Percentiles rank a stretch among this genome's conserved stretches.
Conservation (phyloP, 2,113 vertebrate genomes). For the Camelus bactrianus region DNA sequence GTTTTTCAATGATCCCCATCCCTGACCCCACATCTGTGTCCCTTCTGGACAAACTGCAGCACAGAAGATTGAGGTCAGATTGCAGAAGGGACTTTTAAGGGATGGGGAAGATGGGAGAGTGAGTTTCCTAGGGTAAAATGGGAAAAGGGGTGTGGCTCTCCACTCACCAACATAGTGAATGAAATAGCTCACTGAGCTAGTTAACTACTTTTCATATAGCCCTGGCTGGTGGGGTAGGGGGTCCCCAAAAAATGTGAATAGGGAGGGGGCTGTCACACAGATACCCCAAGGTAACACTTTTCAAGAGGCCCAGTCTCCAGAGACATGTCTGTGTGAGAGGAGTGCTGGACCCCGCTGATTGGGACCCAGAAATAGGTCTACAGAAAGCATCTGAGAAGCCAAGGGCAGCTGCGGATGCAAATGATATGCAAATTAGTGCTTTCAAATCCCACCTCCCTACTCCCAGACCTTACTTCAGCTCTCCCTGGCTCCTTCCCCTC, state of each 20-base stretch:
- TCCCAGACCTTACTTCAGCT: constrained; percentile 85
- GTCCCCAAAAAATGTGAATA: constrained; percentile 27
- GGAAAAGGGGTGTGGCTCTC: constrained; percentile 26
- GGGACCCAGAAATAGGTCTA: constrained; percentile 15
- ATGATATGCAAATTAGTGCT: constrained; percentile 85
- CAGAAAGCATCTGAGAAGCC: constrained; percentile 53
- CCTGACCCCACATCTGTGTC: constrained; percentile 26
- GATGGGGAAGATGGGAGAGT: constrained; percentile 66
- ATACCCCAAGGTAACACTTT: constrained; percentile 46
- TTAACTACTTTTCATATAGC: constrained; percentile 54
- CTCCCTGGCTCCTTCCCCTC: constrained; percentile 65
- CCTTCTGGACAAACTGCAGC: constrained; percentile 73
- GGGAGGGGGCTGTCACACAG: constrained; percentile 67
- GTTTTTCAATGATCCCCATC: not conserved
- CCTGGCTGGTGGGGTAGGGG: constrained; percentile 54
- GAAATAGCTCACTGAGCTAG: constrained; percentile 62
- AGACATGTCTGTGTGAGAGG: constrained; percentile 54
- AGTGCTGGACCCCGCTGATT: not conserved
- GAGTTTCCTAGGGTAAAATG: not conserved
- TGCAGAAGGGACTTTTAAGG: constrained; percentile 69
- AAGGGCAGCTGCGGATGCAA: constrained; percentile 70
- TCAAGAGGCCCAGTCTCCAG: constrained; percentile 80
- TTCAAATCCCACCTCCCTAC: constrained; percentile 80
- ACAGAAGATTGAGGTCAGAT: constrained; percentile 74
- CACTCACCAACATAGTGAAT: constrained; percentile 22